These are phyloP conservation scores for Ormyrus labotus DNA, from an alignment of 2,888 invertebrate species.

Conservation along the genomic window DNA sequence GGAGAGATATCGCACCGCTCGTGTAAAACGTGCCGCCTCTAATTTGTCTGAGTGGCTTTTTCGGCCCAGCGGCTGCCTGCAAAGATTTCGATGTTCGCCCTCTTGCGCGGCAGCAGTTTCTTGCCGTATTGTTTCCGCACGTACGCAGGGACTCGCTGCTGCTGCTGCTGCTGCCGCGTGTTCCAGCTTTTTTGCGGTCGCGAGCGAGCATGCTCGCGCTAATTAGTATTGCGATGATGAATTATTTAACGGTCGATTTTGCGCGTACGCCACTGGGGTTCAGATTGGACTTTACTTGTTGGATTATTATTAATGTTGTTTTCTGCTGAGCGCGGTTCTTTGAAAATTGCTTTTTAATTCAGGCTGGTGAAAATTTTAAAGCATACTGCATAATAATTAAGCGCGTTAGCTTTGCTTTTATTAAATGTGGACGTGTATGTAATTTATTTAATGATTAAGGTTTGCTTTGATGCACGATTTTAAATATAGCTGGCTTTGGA, in stretches of 20 bases:
- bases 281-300: background rate
- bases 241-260: conserved; percentile 41
- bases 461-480: too few relatives aligned
- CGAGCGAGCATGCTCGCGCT: conserved; percentile 10
- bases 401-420: too few relatives aligned
- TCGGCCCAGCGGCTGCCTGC: conserved; percentile 60
- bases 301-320: too few relatives aligned
- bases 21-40: conserved; percentile 60
- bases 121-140: conserved; percentile 21
- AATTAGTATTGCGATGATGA: conserved; percentile 47
- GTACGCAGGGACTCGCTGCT: background rate
- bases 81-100: conserved; percentile 57
- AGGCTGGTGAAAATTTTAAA: too few relatives aligned
- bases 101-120: conserved; percentile 15
- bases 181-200: conserved; percentile 6
- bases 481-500: too few relatives aligned
- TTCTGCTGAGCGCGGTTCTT: too few relatives aligned
- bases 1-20: conserved; percentile 50
- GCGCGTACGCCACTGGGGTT: background rate
- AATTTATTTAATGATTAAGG: too few relatives aligned
- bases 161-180: background rate
- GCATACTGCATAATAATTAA: too few relatives aligned
- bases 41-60: conserved; percentile 76
- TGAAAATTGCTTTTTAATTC: too few relatives aligned
- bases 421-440: too few relatives aligned